phyloP scores from a whole-genome alignment of 2,888 invertebrate genomes.

The Acrocyrtus sp. region DNA sequence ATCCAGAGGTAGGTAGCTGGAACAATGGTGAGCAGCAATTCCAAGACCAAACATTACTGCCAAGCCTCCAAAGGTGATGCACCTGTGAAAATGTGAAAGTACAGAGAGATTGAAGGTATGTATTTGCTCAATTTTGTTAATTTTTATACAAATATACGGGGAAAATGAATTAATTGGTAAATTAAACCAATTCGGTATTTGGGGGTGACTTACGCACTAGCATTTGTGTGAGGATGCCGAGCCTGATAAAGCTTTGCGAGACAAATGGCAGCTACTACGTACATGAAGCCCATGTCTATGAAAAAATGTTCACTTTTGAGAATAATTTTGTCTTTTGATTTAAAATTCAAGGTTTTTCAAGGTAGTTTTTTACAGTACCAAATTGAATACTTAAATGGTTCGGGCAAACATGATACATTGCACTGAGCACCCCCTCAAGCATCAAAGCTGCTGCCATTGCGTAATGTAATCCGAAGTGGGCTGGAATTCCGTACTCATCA shows the following conservation, averaged over 20 bases:
- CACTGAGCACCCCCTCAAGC: slow-evolving; percentile 88
- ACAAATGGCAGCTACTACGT: slow-evolving; percentile 84
- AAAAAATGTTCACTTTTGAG: too few relatives aligned
- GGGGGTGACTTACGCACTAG: too few relatives aligned
- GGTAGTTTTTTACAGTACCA: slow-evolving; percentile 71
- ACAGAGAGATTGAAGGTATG: too few relatives aligned
- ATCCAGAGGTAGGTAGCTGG: too few relatives aligned
- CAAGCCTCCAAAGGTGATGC: too few relatives aligned
- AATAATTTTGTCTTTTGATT: background rate
- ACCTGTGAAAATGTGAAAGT: too few relatives aligned
- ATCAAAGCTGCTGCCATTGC: slow-evolving; percentile 85
- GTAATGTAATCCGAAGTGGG: slow-evolving; percentile 85
- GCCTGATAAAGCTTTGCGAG: slow-evolving; percentile 90
- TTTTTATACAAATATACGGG: too few relatives aligned
- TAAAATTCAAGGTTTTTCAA: background rate
- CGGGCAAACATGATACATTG: slow-evolving; percentile 89
- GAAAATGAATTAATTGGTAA: too few relatives aligned
- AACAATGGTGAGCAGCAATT: too few relatives aligned
- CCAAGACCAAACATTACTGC: too few relatives aligned
- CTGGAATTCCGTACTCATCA: slow-evolving; percentile 80
- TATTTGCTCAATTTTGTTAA: too few relatives aligned
- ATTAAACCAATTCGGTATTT: too few relatives aligned
- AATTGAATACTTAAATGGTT: slow-evolving; percentile 91
- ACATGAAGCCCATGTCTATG: slow-evolving; percentile 93
- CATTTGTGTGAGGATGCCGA: slow-evolving; percentile 88